These are phyloP conservation scores for Colletes latitarsis DNA, from an alignment of 1,140 invertebrate species.

Conservation along the genomic window DNA sequence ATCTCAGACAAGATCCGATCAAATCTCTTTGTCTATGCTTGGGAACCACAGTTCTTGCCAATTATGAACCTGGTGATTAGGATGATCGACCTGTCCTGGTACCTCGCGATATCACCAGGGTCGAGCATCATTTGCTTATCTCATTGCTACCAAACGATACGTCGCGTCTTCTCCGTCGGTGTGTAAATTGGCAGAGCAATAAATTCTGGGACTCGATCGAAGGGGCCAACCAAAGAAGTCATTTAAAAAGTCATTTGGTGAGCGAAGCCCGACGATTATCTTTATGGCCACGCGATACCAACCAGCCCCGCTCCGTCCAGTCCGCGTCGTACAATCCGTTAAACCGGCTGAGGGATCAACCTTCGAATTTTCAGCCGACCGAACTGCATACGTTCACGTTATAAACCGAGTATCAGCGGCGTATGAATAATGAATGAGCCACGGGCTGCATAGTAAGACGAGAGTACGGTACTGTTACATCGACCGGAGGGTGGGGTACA, in stretches of 20 bases:
- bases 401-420: slow-evolving; percentile 62
- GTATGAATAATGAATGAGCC: slow-evolving; percentile 74
- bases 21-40: too few species aligned
- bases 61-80: too few species aligned
- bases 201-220: not conserved
- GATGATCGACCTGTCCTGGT: too few species aligned
- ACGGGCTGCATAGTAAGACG: slow-evolving; percentile 63
- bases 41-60: too few species aligned
- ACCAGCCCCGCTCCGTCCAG: not conserved
- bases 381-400: slow-evolving; percentile 75
- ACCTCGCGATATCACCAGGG: too few species aligned
- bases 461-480: slow-evolving; percentile 68
- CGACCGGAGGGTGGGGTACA: slow-evolving; percentile 52
- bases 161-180: too few species aligned
- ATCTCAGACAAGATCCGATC: too few species aligned
- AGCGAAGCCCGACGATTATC: not conserved
- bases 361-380: slow-evolving; percentile 69
- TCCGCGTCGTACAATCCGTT: slow-evolving; percentile 23
- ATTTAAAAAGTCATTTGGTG: slow-evolving; percentile 2
- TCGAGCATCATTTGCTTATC: too few species aligned
- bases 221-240: not conserved
- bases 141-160: too few species aligned
- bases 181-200: too few species aligned
- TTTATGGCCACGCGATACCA: not conserved
- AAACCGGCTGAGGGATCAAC: slow-evolving; percentile 31